Evolutionary conservation across 2,113 vertebrate species (phyloP), one percentile per base, ranked within the genome.

Genomic region (Dasypus novemcinctus): DNA sequence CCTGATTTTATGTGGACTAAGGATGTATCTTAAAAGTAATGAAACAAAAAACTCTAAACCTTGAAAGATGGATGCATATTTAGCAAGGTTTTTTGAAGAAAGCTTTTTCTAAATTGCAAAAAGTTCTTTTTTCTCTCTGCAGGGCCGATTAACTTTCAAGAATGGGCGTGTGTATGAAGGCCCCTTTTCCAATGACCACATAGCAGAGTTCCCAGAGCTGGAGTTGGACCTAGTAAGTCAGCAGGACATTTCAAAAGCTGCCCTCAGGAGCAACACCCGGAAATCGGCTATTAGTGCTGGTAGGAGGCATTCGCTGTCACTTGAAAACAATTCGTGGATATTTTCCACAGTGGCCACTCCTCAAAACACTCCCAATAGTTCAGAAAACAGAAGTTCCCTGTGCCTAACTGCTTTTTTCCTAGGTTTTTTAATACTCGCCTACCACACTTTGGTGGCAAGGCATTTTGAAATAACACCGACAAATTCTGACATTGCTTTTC

Each of bases 61-160:
- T 72, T 46, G 79, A 54, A 84, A 54, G 92, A 17, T 23, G 33
- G 5, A 54, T 7, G 31, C 72, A 43, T 21, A 12, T 23, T 64
- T 18, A 71, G 31, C 38, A 63, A 0, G 25, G 29, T 21, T 69
- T 93, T 66, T 17, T 76, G 25, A 36, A 43, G 69, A 33, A 38
- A 3, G 15, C 15, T 29, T 87, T 64, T 6, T 10, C 36, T 29
- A 18, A 54, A 69, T n/a, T 18, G 20, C 64, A 46, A 25, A 57
- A 38, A 4, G 14, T 36, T 18, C 21, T 41, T 36, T 43, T 89
- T 90, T 79, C 46, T 91, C 0, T 75, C 96, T 90, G 25, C 88
- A 99, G 99, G 99, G 99, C 17, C 98, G 83, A 75, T 98, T 99
- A 82, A 94, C 98, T 3, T 98, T 98, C 82, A 98, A 97, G 92